phyloP scores from a whole-genome alignment of 1,140 invertebrate genomes.

The Diorhabda carinulata region DNA sequence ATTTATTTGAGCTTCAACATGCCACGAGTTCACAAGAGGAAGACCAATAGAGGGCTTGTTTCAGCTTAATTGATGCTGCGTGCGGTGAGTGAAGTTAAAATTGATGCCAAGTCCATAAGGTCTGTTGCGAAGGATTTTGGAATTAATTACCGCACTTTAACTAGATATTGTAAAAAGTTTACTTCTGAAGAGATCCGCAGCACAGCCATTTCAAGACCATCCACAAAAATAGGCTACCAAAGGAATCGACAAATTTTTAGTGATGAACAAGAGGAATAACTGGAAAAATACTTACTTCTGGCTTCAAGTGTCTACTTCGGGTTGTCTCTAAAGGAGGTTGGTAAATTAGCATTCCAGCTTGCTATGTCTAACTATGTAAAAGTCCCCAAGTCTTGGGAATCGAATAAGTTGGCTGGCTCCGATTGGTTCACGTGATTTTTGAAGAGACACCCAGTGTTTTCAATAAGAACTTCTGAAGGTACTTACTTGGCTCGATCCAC shows the following conservation, averaged over 20 bases:
- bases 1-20: too few species aligned
- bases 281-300: too few species aligned
- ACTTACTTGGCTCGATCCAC: not conserved
- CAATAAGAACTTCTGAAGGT: constrained; percentile 19
- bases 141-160: too few species aligned
- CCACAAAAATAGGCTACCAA: not conserved
- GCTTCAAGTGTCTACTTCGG: not conserved
- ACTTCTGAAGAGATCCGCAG: constrained; percentile 3
- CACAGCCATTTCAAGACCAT: constrained; percentile 1
- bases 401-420: constrained; percentile 9
- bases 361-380: constrained; percentile 6
- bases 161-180: not conserved
- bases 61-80: too few species aligned
- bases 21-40: too few species aligned
- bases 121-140: too few species aligned
- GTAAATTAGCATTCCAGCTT: constrained; percentile 7
- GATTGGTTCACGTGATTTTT: constrained; percentile 26
- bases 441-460: constrained; percentile 20
- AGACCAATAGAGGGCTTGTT: too few species aligned
- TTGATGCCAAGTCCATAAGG: not conserved
- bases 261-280: too few species aligned
- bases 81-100: too few species aligned
- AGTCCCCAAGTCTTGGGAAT: constrained; percentile 11
- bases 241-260: too few species aligned
- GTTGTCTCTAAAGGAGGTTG: not conserved